Percentiles rank a stretch among this genome's conserved stretches.
Conservation (phyloP, 1,140 invertebrate genomes). For the Pogonomyrmex californicus region DNA sequence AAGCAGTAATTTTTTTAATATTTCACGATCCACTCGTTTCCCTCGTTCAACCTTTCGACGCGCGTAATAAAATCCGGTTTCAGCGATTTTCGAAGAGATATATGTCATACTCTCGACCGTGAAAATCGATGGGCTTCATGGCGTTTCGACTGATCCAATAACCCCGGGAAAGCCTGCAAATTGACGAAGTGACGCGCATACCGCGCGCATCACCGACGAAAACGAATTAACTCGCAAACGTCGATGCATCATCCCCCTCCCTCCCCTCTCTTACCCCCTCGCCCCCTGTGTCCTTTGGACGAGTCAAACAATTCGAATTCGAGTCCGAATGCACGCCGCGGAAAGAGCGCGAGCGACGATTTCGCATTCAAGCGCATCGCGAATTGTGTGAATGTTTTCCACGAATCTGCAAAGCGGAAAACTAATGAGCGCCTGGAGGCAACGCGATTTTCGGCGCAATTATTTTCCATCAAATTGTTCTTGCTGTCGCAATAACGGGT, state of each 20-base stretch:
- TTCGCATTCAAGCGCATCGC: conserved; percentile 17
- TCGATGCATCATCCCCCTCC: conserved; percentile 26
- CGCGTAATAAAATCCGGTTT: conserved; percentile 14
- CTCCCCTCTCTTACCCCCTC: too few relatives aligned
- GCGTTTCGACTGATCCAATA: conserved; percentile 46
- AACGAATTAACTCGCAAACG: conserved; percentile 57
- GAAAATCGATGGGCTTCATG: conserved; percentile 20
- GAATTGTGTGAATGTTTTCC: conserved; percentile 24
- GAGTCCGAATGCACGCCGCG: neutral
- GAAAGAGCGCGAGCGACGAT: neutral
- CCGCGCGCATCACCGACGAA: conserved; percentile 33
- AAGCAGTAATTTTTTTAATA: neutral
- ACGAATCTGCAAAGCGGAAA: conserved; percentile 30
- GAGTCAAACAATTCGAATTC: conserved; percentile 23
- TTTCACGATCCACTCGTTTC: conserved; percentile 4
- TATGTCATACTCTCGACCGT: neutral
- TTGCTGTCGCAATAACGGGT: conserved; percentile 3
- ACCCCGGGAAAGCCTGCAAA: conserved; percentile 23
- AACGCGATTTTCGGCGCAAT: conserved; percentile 52
- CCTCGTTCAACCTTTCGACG: neutral
- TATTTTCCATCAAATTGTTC: conserved; percentile 34
- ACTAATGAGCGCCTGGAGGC: conserved; percentile 28
- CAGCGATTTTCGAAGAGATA: conserved; percentile 21
- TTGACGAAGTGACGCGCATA: conserved; percentile 46
- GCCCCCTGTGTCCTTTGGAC: neutral